Percentiles rank a stretch among this genome's conserved stretches.
These are phyloP conservation scores for Saguinus imperator DNA, from an alignment of 2,113 vertebrate genomes.

Conservation along the genomic window DNA sequence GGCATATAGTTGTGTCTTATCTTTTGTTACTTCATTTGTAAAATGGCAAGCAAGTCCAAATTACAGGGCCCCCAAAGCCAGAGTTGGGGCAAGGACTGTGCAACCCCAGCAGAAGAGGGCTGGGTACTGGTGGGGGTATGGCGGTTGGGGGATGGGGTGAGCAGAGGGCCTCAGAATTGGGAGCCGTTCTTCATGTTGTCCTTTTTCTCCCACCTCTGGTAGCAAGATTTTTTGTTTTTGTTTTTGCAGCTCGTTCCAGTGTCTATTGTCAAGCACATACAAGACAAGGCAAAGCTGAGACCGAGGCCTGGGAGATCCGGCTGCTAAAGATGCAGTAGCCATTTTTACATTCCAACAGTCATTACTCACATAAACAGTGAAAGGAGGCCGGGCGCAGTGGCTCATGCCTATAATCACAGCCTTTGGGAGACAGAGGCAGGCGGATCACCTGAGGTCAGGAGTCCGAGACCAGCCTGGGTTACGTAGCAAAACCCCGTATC, in stretches of 20 bases:
- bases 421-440: background rate
- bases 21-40: constrained; percentile 16
- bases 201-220: background rate
- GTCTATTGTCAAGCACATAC: background rate
- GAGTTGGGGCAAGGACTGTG: background rate
- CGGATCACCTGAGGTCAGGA: background rate
- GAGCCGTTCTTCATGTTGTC: background rate
- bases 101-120: background rate
- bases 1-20: background rate
- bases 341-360: background rate
- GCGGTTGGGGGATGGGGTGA: no score
- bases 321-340: background rate
- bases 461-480: background rate
- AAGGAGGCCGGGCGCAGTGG: no score
- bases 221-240: constrained; percentile 7
- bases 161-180: background rate
- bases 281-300: constrained; percentile 21
- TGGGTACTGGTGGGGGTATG: background rate
- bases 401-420: no score
- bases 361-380: background rate
- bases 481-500: background rate
- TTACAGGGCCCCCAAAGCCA: background rate
- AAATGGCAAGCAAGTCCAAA: background rate
- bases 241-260: background rate
- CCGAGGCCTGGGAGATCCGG: background rate